Conservation (phyloP, 1,140 invertebrate species). For the Bradysia coprophila region DNA sequence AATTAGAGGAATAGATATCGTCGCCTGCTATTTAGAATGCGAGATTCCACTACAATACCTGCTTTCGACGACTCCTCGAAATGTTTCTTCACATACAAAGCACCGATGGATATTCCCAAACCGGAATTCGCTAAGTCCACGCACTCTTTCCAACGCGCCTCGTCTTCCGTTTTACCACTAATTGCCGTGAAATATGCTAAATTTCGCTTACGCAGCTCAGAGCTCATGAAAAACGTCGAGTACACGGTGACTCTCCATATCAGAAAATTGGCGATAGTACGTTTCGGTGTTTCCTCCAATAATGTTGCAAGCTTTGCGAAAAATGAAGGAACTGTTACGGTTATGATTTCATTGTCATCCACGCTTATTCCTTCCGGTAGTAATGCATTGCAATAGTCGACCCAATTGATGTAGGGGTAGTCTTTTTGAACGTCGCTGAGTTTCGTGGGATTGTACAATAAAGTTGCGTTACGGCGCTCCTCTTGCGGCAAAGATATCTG, state of each 20-base stretch:
- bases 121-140: slow-evolving; percentile 38
- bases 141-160: slow-evolving; percentile 72
- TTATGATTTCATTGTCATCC: slow-evolving; percentile 49
- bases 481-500: slow-evolving; percentile 79
- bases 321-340: slow-evolving; percentile 63
- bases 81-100: slow-evolving; percentile 54
- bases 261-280: slow-evolving; percentile 51
- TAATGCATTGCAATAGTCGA: slow-evolving; percentile 60
- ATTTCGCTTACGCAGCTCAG: slow-evolving; percentile 47
- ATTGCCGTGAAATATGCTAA: slow-evolving; percentile 52
- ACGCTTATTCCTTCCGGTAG: slow-evolving; percentile 39
- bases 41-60: too few relatives aligned
- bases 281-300: slow-evolving; percentile 28
- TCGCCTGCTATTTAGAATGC: too few relatives aligned
- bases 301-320: slow-evolving; percentile 42
- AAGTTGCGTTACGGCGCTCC: slow-evolving; percentile 76
- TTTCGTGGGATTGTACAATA: slow-evolving; percentile 81
- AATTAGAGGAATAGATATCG: too few relatives aligned
- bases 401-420: slow-evolving; percentile 34
- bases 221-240: slow-evolving; percentile 54
- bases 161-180: slow-evolving; percentile 51
- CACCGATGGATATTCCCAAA: slow-evolving; percentile 54
- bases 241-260: slow-evolving; percentile 59
- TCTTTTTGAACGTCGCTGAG: slow-evolving; percentile 50
- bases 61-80: slow-evolving; percentile 54